Evolutionary conservation across 2,797 vertebrate species (phyloP).

Genomic region (Pampus argenteus): DNA sequence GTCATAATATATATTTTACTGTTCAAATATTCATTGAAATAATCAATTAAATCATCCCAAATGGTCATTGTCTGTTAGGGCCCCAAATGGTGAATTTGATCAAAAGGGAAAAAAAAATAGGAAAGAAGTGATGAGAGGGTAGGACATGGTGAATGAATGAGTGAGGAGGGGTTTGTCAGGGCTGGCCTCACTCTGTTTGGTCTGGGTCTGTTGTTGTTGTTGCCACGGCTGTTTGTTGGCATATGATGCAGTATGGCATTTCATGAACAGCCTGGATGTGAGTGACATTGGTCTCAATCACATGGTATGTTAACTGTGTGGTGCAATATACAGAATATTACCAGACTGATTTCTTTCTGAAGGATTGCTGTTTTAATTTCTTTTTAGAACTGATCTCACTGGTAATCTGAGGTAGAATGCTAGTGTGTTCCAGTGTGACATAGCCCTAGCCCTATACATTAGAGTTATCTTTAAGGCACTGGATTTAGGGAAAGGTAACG

Average conservation of each 20-base stretch:
- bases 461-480: too few species aligned
- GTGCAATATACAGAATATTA: too few species aligned
- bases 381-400: too few species aligned
- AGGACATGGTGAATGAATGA: neutral
- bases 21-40: neutral
- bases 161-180: neutral
- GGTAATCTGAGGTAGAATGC: too few species aligned
- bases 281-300: constrained; percentile 23
- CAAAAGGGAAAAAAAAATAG: neutral
- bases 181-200: constrained; percentile 17
- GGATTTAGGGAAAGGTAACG: too few species aligned
- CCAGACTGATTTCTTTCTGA: too few species aligned
- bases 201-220: constrained; percentile 54
- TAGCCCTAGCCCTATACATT: too few species aligned
- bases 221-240: constrained; percentile 55
- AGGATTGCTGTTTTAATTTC: too few species aligned
- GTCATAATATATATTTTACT: neutral
- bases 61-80: too few species aligned
- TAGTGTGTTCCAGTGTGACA: too few species aligned
- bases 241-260: constrained; percentile 36
- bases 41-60: neutral
- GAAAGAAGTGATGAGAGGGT: neutral
- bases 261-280: constrained; percentile 24
- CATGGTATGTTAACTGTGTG: constrained; percentile 11
- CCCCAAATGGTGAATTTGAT: too few species aligned